These are phyloP conservation scores for Cladorhizidae sp. DNA, from an alignment of 37 sponge, comb jelly and placozoan genomes.

Conservation along the genomic window DNA sequence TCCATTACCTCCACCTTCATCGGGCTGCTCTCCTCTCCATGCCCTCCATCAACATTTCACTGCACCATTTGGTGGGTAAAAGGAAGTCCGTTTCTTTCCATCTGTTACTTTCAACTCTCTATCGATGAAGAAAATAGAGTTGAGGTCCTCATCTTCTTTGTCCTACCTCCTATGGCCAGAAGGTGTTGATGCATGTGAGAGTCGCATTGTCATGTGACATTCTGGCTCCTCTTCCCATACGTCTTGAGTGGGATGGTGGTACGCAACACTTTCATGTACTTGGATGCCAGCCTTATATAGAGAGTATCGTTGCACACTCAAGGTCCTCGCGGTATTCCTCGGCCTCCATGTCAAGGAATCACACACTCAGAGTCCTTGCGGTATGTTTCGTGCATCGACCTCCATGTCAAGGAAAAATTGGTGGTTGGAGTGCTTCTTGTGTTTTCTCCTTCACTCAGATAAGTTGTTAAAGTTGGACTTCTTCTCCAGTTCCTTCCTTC, in stretches of 20 bases:
- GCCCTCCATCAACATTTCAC: neutral
- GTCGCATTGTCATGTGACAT: neutral
- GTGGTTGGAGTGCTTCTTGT: too few species aligned
- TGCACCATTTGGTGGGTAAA: neutral
- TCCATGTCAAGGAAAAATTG: too few species aligned
- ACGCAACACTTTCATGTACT: neutral
- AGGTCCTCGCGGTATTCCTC: too few species aligned
- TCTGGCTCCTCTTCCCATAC: neutral
- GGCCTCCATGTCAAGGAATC: too few species aligned
- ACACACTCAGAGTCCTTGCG: neutral
- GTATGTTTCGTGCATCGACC: neutral
- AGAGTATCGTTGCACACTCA: neutral
- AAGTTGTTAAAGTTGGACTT: too few species aligned
- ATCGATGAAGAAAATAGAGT: neutral
- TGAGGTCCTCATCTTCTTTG: neutral
- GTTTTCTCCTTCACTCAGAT: too few species aligned
- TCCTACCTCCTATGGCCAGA: conserved; percentile 2
- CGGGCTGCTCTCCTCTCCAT: neutral
- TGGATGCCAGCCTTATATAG: neutral
- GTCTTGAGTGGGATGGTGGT: neutral
- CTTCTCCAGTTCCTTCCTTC: too few species aligned
- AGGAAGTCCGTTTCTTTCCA: neutral
- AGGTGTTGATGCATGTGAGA: neutral
- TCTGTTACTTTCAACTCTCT: neutral
- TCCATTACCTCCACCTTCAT: neutral